Evolutionary conservation across 2,888 invertebrate genomes (phyloP), one percentile per base, ranked within the genome.

Genomic region (Dorcus parallelipipedus): DNA sequence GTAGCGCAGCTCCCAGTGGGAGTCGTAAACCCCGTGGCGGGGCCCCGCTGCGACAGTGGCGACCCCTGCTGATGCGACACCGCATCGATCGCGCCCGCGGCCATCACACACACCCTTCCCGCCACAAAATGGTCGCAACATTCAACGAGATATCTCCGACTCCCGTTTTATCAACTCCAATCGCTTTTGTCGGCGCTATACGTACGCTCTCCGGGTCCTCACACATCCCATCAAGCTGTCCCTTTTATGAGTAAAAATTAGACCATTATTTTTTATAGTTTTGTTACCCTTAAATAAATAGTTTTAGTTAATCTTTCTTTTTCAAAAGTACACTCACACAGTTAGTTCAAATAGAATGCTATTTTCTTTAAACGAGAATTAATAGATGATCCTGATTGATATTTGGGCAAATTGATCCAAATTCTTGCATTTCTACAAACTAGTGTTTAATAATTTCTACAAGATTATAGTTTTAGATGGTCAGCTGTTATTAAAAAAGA

Each of bases 41-140:
- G 62, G 67, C 66, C 75, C 74, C 69, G 74, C 75, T 74, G 75
- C 73, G 74, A 73, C 75, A 71, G 75, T 74, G 74, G 74, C 73
- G 71, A 71, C 73, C 73, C 75, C 73, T 72, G 74, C 75, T 72
- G 74, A 66, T 72, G 73, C 71, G 72, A 73, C 71, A 73, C 65
- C 68, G 69, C 72, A 74, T 75, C 73, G 74, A 75, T 74, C 72
- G 73, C 68, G 55, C 70, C 73, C 71, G 60, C 58, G 65, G 69
- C 67, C 63, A 62, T 62, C 61, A 38, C 51, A 51, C 60, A 64
- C 62, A 62, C 63, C 59, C 63, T 62, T 63, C 58, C 58, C 57
- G 60, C 61, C 60, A 62, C 63, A 64, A 64, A 64, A 64, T 64
- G 64, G 64, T 64, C 64, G 64, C 58, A 62, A 64, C 64, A 62